Conservation (phyloP, 2,113 vertebrate species). For the Corynorhinus townsendii region DNA sequence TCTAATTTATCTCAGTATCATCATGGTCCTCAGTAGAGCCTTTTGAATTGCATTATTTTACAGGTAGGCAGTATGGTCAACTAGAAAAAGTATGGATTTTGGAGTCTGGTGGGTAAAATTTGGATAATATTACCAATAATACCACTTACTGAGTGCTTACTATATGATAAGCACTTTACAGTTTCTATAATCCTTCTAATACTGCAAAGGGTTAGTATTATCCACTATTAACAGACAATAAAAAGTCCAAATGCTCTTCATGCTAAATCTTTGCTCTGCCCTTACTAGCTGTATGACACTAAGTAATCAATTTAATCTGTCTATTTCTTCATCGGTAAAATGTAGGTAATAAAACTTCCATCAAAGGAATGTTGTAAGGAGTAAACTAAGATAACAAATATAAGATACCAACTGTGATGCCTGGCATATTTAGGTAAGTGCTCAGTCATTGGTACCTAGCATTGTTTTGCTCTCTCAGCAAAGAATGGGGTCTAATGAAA, state of each 20-base stretch:
- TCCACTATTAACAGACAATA: neutral
- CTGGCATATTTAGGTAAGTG: neutral
- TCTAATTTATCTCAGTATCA: neutral
- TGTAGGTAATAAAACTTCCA: neutral
- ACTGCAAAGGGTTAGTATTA: neutral
- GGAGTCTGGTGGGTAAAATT: neutral
- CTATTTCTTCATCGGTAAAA: conserved; percentile 6
- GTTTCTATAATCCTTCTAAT: neutral
- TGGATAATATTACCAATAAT: neutral
- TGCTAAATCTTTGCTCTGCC: neutral
- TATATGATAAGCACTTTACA: neutral
- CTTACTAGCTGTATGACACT: neutral
- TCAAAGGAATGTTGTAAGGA: neutral
- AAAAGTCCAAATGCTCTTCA: neutral
- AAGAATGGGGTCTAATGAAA: neutral
- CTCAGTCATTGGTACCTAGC: conserved; percentile 3
- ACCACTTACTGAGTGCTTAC: neutral
- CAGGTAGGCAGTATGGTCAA: neutral
- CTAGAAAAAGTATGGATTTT: neutral
- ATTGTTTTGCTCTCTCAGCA: neutral
- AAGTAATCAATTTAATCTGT: conserved; percentile 6
- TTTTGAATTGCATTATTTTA: conserved; percentile 20
- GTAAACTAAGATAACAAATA: neutral
- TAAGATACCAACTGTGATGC: conserved; percentile 17
- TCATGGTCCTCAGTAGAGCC: neutral